Conservation (phyloP, 37 sponge, comb jelly and placozoan genomes). For the Lycopodina hypogea region DNA sequence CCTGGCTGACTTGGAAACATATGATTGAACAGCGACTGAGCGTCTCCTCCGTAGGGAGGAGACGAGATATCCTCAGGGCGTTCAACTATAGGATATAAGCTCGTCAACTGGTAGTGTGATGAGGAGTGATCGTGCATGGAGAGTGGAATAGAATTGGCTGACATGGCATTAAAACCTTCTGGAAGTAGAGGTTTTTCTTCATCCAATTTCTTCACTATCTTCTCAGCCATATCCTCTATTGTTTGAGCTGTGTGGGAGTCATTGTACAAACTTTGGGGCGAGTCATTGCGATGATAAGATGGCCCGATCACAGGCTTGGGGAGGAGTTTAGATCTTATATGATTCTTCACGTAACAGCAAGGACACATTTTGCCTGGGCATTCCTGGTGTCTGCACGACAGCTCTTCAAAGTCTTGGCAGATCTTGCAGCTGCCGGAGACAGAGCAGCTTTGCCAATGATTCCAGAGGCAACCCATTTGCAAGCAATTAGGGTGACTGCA, state of each 20-base stretch:
- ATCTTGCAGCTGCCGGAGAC: not conserved
- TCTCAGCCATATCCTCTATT: not conserved
- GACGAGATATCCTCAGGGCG: not conserved
- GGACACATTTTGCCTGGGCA: not conserved
- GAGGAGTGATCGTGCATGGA: no score
- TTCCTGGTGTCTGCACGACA: not conserved
- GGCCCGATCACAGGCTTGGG: no score
- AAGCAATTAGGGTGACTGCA: not conserved
- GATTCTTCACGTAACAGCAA: not conserved
- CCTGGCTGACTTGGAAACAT: not conserved
- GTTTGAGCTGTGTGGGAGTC: not conserved
- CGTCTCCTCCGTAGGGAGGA: not conserved
- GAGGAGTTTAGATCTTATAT: no score
- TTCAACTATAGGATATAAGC: not conserved
- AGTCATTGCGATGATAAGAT: no score
- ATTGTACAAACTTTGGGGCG: not conserved
- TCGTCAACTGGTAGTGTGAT: not conserved
- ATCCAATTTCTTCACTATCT: conserved; percentile 2
- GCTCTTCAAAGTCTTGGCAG: not conserved
- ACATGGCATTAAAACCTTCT: no score
- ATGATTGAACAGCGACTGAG: not conserved
- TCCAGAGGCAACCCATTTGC: not conserved
- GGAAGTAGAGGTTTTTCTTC: conserved; percentile 1
- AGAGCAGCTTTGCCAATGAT: not conserved
- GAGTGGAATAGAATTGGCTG: not conserved